Base-by-base conservation (phyloP, 2,888 invertebrate species). In the Chymomyza amoena region DNA sequence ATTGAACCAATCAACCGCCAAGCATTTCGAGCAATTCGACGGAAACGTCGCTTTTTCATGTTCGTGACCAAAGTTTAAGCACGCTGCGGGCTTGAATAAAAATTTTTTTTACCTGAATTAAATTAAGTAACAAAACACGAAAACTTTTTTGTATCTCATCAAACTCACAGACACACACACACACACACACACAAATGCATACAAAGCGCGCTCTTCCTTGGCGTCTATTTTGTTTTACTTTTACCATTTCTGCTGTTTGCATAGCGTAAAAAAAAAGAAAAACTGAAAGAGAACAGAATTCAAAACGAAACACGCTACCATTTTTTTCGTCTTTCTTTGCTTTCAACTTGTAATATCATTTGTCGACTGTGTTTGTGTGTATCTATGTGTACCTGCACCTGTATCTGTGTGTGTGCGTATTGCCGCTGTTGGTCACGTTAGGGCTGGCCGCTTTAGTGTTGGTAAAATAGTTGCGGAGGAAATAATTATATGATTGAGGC, bases 401-500 rank as follows among this genome's bases (percentile, higher is more conserved):
- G 18, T 61, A 62, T 50, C 56, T 68, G 54, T 51, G 66, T 18
- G 51, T 60, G 51, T 72, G 50, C 39, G 61, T 68, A 57, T 72
- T 70, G 45, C 51, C 70, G 71, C 76, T 77, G 69, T 75, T 81
- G 76, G 72, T 70, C 77, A 78, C 66, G 72, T 67, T 68, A 63
- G 60, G 68, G 69, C 39, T 67, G 69, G 76, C 66, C 76, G 70
- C 66, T 20, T 74, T 63, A 69, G 83, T 81, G 77, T 80, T 75
- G 77, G 77, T 78, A 71, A 74, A 79, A 71, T 73, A 78, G 78
- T 80, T 85, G 89, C 87, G 84, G 88, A 89, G 90, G 90, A 91
- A 91, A 91, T 91, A 91, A 90, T 91, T 90, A 91, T 88, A 90
- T 89, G 90, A 91, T 90, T 90, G 90, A 89, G 88, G 91, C 78